Evolutionary conservation across 2,113 vertebrate species (phyloP), one percentile per base, ranked within the genome.

Genomic region (Sander lucioperca): DNA sequence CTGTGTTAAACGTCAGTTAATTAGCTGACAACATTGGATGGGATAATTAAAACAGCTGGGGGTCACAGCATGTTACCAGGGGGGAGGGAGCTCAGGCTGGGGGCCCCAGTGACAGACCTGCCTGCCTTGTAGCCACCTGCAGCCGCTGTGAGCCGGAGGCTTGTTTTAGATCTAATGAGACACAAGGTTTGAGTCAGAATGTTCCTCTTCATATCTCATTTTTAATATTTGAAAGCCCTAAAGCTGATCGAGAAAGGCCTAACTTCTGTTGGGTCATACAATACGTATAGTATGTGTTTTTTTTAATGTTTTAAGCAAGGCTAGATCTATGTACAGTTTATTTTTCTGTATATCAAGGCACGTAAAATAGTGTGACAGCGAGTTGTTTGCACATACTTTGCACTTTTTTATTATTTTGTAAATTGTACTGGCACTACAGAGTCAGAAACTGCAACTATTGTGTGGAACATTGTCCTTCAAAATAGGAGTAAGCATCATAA

Each of bases 31-130:
- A 84, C 90, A 91, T 88, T 93, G 91, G 87, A 92, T 84, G 86
- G 87, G 89, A 94, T 95, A 94, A 96, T 95, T 92, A 95, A 95
- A 95, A 89, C 83, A 89, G 86, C 88, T 66, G 88, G 63, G 86
- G 88, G 89, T 87, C 91, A 69, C 82, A 82, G 85, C 84, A 77
- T 82, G 92, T 53, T 74, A 65, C 77, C 74, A n/a, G 19, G 19
- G 63, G 68, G 39, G 23, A 56, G 71, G 53, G 47, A 45, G 61
- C 65, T 75, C 50, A 27, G 75, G 77, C 82, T 76, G 74, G 79
- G 66, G 63, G 65, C 82, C 86, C 68, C 59, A 13, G 25, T 67
- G 81, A 91, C 67, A 77, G 74, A 79, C 65, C 64, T 80, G 57
- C 61, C 53, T 68, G 71, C 45, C 19, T 71, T 56, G 53, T 73